Percentiles rank a stretch among this genome's conserved stretches.
These are phyloP conservation scores for Platysternon megacephalum DNA, from an alignment of 2,113 vertebrate genomes.

Conservation along the genomic window DNA sequence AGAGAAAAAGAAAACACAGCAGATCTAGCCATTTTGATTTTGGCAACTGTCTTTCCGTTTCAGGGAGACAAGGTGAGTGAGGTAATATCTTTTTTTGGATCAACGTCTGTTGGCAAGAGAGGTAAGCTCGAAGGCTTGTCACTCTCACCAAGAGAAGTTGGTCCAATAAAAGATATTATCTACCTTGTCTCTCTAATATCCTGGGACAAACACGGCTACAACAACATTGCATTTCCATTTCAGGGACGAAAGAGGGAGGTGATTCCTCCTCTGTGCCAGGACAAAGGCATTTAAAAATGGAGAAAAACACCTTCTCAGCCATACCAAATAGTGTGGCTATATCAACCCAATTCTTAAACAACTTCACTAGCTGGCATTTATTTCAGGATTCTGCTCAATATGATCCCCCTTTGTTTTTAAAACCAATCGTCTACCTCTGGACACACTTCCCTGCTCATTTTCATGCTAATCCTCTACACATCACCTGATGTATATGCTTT, in stretches of 20 bases:
- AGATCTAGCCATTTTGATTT: fast-evolving
- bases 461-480: background rate
- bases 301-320: background rate
- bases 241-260: fast-evolving
- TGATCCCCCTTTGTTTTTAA: fast-evolving
- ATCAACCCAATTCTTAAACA: background rate
- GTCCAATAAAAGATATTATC: background rate
- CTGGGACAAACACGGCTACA: background rate
- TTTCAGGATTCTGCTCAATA: background rate
- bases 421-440: background rate
- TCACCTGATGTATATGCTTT: background rate
- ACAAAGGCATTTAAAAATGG: background rate
- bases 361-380: background rate
- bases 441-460: background rate
- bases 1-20: background rate
- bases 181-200: background rate
- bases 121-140: background rate
- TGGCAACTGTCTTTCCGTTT: background rate
- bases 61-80: background rate
- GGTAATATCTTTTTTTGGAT: background rate
- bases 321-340: background rate
- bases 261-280: fast-evolving
- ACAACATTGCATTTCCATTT: background rate
- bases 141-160: background rate
- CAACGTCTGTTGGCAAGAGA: background rate